Conservation (phyloP, 1,140 invertebrate species). For the Microplitis demolitor region DNA sequence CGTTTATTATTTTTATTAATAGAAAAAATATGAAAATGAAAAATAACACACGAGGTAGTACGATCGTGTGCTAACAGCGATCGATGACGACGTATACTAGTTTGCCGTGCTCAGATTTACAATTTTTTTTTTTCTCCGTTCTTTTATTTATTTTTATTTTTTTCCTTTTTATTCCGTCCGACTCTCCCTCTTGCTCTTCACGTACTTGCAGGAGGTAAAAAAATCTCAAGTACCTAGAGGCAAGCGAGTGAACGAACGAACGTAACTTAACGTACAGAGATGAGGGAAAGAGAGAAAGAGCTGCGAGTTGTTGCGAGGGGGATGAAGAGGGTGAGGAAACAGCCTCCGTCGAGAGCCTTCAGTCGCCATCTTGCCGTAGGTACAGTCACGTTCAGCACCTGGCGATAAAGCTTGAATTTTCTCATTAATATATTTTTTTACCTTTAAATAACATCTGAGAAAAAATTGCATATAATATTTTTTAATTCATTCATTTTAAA, state of each 20-base stretch:
- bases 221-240: conserved; percentile 40
- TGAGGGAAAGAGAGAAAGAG: conserved; percentile 26
- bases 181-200: background rate
- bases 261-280: conserved; percentile 17
- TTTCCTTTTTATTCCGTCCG: conserved; percentile 13
- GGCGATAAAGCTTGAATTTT: background rate
- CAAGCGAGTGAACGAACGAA: conserved; percentile 33
- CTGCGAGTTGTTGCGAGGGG: conserved; percentile 8
- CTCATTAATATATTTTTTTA: background rate
- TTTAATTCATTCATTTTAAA: no score
- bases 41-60: background rate
- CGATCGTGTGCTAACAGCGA: background rate
- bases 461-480: no score
- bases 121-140: background rate
- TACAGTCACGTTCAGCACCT: conserved; percentile 48
- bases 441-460: background rate
- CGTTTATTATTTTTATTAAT: no score
- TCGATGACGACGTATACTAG: conserved; percentile 1
- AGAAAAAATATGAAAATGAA: background rate
- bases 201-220: conserved; percentile 16
- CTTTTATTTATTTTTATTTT: background rate
- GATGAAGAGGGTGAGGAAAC: conserved; percentile 42
- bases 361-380: conserved; percentile 50
- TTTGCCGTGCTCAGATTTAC: background rate
- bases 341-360: conserved; percentile 42